These are phyloP conservation scores for Arvicanthis niloticus DNA, from an alignment of 2,113 vertebrate genomes.

Conservation along the genomic window DNA sequence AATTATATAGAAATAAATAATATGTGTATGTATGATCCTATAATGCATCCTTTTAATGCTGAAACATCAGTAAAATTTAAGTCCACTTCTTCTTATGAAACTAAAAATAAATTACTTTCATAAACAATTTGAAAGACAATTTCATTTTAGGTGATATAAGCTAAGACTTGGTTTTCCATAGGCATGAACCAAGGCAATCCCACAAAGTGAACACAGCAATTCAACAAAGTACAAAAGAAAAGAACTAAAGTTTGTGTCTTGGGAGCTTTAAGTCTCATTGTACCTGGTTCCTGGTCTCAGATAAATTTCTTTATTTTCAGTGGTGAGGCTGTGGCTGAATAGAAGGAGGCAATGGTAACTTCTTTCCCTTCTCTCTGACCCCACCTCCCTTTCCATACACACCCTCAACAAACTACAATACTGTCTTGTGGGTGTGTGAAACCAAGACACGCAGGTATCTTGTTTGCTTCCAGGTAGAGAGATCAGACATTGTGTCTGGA, in stretches of 20 bases:
- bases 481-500: conserved; percentile 42
- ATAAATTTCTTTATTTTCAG: background rate
- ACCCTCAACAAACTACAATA: conserved; percentile 26
- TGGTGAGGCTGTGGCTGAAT: background rate
- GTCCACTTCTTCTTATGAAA: background rate
- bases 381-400: conserved; percentile 44
- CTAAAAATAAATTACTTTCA: background rate
- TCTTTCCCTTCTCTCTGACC: background rate
- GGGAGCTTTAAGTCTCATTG: background rate
- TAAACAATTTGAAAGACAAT: background rate
- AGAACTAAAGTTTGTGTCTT: too few relatives aligned
- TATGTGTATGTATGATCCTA: background rate
- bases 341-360: background rate
- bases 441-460: conserved; percentile 53
- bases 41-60: background rate
- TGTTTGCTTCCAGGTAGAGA: conserved; percentile 14
- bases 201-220: background rate
- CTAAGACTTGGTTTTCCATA: background rate
- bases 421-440: conserved; percentile 51
- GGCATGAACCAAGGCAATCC: background rate
- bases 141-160: background rate
- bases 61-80: background rate
- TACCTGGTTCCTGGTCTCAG: background rate
- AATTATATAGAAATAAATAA: background rate
- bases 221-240: background rate